phyloP scores from a whole-genome alignment of 2,113 vertebrate genomes.

The Proteles cristata region DNA sequence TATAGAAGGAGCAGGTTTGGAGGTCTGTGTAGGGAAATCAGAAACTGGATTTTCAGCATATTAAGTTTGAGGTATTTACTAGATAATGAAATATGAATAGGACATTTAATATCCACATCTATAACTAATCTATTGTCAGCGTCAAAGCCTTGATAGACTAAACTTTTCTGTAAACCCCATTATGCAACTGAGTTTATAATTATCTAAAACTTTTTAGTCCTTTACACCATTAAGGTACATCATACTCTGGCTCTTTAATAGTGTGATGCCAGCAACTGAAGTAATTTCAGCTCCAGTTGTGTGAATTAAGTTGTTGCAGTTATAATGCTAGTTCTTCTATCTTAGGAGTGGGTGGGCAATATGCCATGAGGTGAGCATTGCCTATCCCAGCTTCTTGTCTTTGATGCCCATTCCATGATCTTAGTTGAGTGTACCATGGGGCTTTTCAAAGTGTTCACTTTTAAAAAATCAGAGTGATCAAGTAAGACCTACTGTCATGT shows the following conservation, averaged over 20 bases:
- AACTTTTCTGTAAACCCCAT: slow-evolving; percentile 12
- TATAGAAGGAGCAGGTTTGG: not conserved
- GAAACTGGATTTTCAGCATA: slow-evolving; percentile 14
- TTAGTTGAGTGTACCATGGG: not conserved
- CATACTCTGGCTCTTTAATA: not conserved
- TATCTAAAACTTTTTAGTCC: not conserved
- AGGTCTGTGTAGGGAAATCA: not conserved
- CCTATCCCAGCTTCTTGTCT: not conserved
- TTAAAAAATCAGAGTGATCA: slow-evolving; percentile 1
- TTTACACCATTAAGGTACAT: slow-evolving; percentile 1
- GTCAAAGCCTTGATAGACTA: not conserved
- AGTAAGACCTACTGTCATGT: not conserved
- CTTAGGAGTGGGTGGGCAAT: not conserved
- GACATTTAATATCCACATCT: not conserved
- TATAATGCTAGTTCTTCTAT: not conserved
- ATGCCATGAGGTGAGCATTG: not conserved
- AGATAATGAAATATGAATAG: not conserved
- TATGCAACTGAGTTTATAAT: not conserved
- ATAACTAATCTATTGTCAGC: not conserved
- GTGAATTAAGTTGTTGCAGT: not conserved
- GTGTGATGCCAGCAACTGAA: slow-evolving; percentile 2
- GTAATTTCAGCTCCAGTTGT: not conserved
- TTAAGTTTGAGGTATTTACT: not conserved
- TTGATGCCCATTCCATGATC: not conserved
- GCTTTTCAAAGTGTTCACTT: not conserved